Evolutionary conservation across 2,888 invertebrate genomes (phyloP).

Genomic region (Allygus modestus): DNA sequence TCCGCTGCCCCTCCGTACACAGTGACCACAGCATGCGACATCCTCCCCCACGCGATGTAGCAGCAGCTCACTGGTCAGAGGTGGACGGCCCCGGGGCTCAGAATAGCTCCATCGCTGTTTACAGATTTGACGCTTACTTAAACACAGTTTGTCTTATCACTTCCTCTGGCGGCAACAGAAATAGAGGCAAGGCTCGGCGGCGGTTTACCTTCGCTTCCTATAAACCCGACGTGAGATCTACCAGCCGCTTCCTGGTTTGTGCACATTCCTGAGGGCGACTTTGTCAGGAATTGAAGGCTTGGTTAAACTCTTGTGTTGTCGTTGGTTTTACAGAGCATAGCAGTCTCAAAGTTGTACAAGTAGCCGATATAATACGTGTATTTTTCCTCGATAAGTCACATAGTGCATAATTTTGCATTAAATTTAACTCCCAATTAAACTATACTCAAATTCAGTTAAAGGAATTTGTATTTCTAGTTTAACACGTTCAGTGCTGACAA

Average conservation of each 20-base stretch:
- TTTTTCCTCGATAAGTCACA: too few relatives aligned
- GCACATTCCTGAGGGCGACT: neutral
- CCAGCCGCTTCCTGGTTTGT: conserved; percentile 35
- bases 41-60: too few relatives aligned
- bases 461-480: too few relatives aligned
- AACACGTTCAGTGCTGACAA: too few relatives aligned
- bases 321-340: too few relatives aligned
- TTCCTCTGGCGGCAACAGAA: conserved; percentile 50
- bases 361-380: too few relatives aligned
- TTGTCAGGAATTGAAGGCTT: neutral
- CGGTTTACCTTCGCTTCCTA: conserved; percentile 54
- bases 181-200: conserved; percentile 39
- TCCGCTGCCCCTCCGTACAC: too few relatives aligned
- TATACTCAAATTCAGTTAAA: too few relatives aligned
- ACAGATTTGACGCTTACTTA: conserved; percentile 54
- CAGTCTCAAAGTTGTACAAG: too few relatives aligned
- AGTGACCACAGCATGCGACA: neutral
- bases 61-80: too few relatives aligned
- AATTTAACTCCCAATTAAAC: too few relatives aligned
- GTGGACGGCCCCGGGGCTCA: conserved; percentile 9
- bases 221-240: conserved; percentile 38
- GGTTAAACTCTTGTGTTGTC: neutral
- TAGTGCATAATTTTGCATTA: too few relatives aligned
- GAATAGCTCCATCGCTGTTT: conserved; percentile 49
- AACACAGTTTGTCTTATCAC: conserved; percentile 60